A percentile compares a stretch with the other conserved stretches of the same genome.
phyloP scores from a whole-genome alignment of 2,113 vertebrate species.

The Zapornia atra region DNA sequence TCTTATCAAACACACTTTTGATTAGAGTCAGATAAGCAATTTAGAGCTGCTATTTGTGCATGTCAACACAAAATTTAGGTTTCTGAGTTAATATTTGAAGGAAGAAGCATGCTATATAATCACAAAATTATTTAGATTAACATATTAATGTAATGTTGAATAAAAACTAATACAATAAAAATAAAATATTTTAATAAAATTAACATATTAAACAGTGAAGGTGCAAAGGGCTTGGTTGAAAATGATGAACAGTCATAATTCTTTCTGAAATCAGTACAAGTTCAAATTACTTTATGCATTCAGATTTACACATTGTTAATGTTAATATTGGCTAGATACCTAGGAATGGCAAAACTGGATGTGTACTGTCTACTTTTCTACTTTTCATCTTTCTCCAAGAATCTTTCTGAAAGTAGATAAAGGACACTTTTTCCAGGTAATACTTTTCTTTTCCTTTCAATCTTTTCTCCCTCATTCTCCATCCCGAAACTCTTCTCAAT shows the following conservation, averaged over 20 bases:
- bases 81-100: background rate
- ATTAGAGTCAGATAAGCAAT: background rate
- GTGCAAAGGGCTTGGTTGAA: background rate
- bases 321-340: background rate
- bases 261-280: background rate
- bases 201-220: background rate
- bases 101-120: background rate
- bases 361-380: background rate
- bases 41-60: background rate
- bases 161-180: background rate
- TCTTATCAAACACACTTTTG: background rate
- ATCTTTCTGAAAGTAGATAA: background rate
- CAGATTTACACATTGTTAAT: background rate
- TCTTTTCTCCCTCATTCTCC: background rate
- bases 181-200: constrained; percentile 30
- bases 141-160: background rate
- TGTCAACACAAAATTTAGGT: background rate
- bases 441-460: background rate
- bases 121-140: background rate
- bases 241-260: background rate
- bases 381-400: background rate
- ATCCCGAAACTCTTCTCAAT: background rate
- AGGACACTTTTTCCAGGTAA: background rate
- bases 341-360: background rate
- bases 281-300: background rate